Evolutionary conservation across 37 sponge, comb jelly and placozoan genomes (phyloP).

Genomic region (Trichoplax adhaerens): DNA sequence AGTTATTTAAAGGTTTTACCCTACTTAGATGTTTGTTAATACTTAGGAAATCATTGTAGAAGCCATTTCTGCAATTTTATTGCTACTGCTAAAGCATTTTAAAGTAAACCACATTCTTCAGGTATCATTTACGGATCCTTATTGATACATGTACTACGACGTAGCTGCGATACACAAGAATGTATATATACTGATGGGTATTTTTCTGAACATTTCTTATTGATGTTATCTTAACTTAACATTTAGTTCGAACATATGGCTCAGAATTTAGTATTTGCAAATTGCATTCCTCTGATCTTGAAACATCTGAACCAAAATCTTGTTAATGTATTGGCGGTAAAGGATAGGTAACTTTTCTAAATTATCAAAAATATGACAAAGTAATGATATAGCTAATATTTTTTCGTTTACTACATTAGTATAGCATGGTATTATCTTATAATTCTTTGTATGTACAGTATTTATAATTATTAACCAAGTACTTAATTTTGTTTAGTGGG

Average conservation of each 20-base stretch:
- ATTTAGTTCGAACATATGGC: conserved; percentile 72
- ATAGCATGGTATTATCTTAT: too few relatives aligned
- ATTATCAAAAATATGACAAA: too few relatives aligned
- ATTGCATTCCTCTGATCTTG: conserved; percentile 82
- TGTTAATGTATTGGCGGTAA: conserved; percentile 49
- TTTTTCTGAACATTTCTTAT: neutral
- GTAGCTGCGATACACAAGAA: neutral
- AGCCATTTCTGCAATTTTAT: conserved; percentile 73
- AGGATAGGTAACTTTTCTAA: conserved; percentile 15
- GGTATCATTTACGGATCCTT: neutral
- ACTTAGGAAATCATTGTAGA: conserved; percentile 73
- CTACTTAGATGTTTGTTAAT: too few relatives aligned
- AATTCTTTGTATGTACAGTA: too few relatives aligned
- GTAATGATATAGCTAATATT: too few relatives aligned
- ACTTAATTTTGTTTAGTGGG: neutral
- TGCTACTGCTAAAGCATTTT: conserved; percentile 87
- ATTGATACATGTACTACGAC: too few relatives aligned
- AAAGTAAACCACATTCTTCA: conserved; percentile 83
- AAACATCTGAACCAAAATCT: conserved; percentile 91
- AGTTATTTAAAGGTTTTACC: too few relatives aligned
- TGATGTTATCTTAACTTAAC: conserved; percentile 1
- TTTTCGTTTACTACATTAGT: too few relatives aligned
- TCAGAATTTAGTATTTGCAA: conserved; percentile 91
- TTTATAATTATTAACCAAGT: too few relatives aligned
- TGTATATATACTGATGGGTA: neutral